Conservation (phyloP, 37 sponge, comb jelly and placozoan species). For the Theonella swinhoei region DNA sequence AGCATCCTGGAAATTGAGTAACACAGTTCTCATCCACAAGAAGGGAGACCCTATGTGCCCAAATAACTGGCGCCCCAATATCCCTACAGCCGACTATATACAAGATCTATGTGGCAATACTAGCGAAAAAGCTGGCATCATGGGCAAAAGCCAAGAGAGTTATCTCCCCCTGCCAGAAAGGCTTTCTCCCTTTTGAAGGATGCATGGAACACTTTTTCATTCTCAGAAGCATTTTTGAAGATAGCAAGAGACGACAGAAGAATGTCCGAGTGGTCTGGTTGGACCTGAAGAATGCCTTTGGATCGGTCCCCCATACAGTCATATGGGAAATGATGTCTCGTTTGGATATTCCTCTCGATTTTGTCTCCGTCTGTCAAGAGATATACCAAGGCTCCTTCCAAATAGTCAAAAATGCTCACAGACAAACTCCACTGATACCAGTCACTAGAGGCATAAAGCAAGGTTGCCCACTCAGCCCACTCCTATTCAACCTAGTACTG, state of each 20-base stretch:
- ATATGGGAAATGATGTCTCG: conserved; percentile 9
- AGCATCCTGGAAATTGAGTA: conserved; percentile 35
- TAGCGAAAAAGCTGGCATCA: conserved; percentile 31
- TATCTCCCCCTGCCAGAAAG: conserved; percentile 31
- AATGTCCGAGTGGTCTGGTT: conserved; percentile 36
- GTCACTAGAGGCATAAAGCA: conserved; percentile 34
- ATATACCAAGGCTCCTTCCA: conserved; percentile 23
- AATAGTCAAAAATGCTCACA: neutral
- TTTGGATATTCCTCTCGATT: neutral
- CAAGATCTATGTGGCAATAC: conserved; percentile 32
- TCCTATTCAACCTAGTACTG: conserved; percentile 26
- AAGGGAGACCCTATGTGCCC: neutral
- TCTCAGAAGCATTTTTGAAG: conserved; percentile 20
- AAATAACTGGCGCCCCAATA: conserved; percentile 54
- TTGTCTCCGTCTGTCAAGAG: conserved; percentile 1
- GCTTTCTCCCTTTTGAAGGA: conserved; percentile 54
- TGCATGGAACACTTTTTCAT: conserved; percentile 43
- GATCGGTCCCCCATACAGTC: conserved; percentile 35
- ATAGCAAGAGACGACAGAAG: conserved; percentile 20
- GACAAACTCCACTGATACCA: neutral
- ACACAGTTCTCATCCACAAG: conserved; percentile 42
- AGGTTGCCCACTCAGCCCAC: conserved; percentile 55
- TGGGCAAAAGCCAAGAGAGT: conserved; percentile 21
- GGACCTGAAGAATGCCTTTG: conserved; percentile 54
- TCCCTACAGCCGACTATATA: conserved; percentile 48